Base-by-base conservation (phyloP, 2,888 invertebrate species). In the Copidosoma aretas region DNA sequence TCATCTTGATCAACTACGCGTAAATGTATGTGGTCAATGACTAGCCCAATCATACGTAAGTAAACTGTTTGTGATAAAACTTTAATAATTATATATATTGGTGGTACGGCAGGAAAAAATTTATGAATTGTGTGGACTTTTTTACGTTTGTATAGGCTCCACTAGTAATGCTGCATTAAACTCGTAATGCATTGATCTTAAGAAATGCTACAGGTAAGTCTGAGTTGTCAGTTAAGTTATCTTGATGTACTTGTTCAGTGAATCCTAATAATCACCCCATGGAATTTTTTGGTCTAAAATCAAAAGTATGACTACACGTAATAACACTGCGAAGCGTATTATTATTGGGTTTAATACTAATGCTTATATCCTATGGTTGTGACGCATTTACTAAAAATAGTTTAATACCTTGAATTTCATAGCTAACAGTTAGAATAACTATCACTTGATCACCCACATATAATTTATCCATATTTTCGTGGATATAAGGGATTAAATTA, bases 51-150 rank as follows among this genome's bases (percentile, higher is more conserved):
- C 56, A 76, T 56, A 51, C 74, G 75, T n/a, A 75, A 60, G 60
- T 76, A 75, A 69, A 75, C 73, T 54, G 74, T 51, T 22, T 70
- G 64, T n/a, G 71, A 58, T 25, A 71, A 80, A 19, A 75, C 75
- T 70, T 81, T 80, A 58, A 79, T 74, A 21, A 73, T 59, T 74
- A 78, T 78, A 78, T 77, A 81, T 12, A 81, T 81, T 21, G 80
- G 78, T 19, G 60, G 57, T n/a, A 70, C 60, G 12, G 10, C 17
- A 14, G 68, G 64, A n/a, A 60, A 63, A 24, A 67, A 75, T 24
- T 61, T 25, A 51, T 61, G 61, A 51, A 61, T 43, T 17, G 52
- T 39, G 17, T 22, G 51, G 12, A 24, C 32, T 32, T 32, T 32
- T 32, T 32, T 32, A 5, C 32, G 32, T 32, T 32, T 32, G 8